Percentiles rank a stretch among this genome's conserved stretches.
Conservation (phyloP, 2,888 invertebrate genomes). For the Dascillus cervinus region DNA sequence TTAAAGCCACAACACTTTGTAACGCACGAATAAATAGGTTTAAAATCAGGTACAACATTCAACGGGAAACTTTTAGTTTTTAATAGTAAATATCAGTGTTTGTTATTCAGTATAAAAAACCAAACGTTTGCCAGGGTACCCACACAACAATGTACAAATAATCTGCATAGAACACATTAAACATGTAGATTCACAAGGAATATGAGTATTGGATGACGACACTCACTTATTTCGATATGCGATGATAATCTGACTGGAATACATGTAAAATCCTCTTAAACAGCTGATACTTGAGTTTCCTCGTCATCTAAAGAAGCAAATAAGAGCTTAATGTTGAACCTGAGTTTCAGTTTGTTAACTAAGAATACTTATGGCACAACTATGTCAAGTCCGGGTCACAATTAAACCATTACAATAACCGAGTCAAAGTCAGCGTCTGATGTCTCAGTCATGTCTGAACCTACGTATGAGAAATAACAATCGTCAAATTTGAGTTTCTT, state of each 20-base stretch:
- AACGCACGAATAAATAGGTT: no score
- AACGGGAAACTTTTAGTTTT: conserved; percentile 8
- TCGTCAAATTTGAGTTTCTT: no score
- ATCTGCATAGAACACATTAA: conserved; percentile 9
- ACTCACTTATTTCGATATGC: conserved; percentile 14
- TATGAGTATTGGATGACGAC: conserved; percentile 13
- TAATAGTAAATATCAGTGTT: no score
- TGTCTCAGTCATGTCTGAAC: conserved; percentile 7
- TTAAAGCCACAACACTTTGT: no score
- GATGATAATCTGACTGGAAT: conserved; percentile 8
- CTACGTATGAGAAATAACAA: no score
- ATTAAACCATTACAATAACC: conserved; percentile 37
- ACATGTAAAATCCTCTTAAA: conserved; percentile 31
- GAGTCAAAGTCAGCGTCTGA: conserved; percentile 34
- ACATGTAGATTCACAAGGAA: conserved; percentile 11
- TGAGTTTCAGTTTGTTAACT: neutral
- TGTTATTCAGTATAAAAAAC: conserved; percentile 3
- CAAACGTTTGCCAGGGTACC: conserved; percentile 15
- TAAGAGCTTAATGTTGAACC: no score
- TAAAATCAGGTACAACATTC: conserved; percentile 18
- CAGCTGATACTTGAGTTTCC: conserved; percentile 59
- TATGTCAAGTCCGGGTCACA: conserved; percentile 12
- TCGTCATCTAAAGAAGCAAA: conserved; percentile 55
- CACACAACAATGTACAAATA: conserved; percentile 3
- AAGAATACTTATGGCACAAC: conserved; percentile 4